Evolutionary conservation across 2,113 vertebrate genomes (phyloP).

Genomic region (Uria aalge): DNA sequence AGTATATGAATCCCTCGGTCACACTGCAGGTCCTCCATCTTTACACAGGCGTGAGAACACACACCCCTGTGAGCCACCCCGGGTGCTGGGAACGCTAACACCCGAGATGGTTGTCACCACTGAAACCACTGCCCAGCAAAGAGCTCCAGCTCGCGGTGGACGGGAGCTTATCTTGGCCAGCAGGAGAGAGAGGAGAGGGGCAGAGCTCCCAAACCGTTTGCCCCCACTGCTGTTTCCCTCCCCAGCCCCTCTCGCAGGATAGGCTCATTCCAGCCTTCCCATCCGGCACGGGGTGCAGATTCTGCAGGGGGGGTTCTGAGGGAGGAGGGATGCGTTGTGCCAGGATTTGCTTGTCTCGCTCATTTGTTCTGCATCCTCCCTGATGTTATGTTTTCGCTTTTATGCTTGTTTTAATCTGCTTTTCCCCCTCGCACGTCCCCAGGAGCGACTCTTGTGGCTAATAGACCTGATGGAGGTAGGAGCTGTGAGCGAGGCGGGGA

Average conservation of each 20-base stretch:
- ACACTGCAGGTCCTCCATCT: background rate
- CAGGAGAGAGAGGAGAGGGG: background rate
- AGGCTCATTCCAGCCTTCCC: background rate
- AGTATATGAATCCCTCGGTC: accelerated
- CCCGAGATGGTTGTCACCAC: background rate
- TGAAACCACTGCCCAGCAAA: background rate
- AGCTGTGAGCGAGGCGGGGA: background rate
- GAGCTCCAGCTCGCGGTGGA: background rate
- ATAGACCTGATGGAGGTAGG: conserved; percentile 99
- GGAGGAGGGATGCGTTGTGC: accelerated
- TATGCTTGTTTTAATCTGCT: conserved; percentile 6
- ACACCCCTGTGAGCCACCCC: background rate
- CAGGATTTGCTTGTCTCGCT: background rate
- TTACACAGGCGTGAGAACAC: accelerated
- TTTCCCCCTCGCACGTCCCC: background rate
- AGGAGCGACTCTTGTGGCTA: conserved; percentile 97
- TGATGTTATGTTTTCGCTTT: background rate
- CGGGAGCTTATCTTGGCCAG: background rate
- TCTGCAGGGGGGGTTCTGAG: background rate
- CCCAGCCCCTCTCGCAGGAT: background rate
- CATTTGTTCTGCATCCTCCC: background rate
- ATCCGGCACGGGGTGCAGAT: background rate
- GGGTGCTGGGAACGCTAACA: accelerated
- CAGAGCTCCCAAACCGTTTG: background rate
- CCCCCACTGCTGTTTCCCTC: background rate